Evolutionary conservation across 1,140 invertebrate genomes (phyloP).

Genomic region (Cyclargus thomasi): DNA sequence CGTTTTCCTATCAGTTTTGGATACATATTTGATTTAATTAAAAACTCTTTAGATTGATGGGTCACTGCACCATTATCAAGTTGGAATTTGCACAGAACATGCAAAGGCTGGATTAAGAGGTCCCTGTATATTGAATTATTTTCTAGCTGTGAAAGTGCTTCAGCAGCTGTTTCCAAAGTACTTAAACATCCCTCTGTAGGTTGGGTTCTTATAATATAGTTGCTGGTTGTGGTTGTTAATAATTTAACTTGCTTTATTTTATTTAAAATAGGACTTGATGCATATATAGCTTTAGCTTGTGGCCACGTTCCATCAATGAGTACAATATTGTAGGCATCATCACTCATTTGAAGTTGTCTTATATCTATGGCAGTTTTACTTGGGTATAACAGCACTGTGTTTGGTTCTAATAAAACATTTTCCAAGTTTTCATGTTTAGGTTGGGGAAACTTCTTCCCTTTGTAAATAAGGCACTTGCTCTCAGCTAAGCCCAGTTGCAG

Average conservation of each 20-base stretch:
- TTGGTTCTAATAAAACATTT: slow-evolving; percentile 80
- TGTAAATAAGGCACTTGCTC: slow-evolving; percentile 85
- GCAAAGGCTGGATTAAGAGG: slow-evolving; percentile 85
- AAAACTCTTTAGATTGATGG: slow-evolving; percentile 94
- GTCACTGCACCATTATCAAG: slow-evolving; percentile 92
- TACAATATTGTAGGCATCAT: slow-evolving; percentile 84
- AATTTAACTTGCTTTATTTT: slow-evolving; percentile 85
- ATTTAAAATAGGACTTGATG: slow-evolving; percentile 81
- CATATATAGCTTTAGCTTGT: slow-evolving; percentile 91
- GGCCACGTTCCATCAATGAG: slow-evolving; percentile 96
- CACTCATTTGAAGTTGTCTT: slow-evolving; percentile 56
- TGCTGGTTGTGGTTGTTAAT: slow-evolving; percentile 81
- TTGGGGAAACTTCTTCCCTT: slow-evolving; percentile 89
- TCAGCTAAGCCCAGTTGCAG: slow-evolving; percentile 82
- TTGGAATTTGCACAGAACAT: slow-evolving; percentile 89
- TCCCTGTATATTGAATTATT: slow-evolving; percentile 79
- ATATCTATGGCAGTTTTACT: slow-evolving; percentile 83
- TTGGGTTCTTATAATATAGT: slow-evolving; percentile 95
- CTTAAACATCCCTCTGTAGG: slow-evolving; percentile 93
- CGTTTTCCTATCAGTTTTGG: slow-evolving; percentile 88
- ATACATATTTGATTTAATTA: slow-evolving; percentile 90
- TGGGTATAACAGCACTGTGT: slow-evolving; percentile 90
- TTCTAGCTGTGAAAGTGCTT: slow-evolving; percentile 88
- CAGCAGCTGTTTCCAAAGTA: slow-evolving; percentile 91
- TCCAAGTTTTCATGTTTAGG: slow-evolving; percentile 80